Evolutionary conservation across 2,888 invertebrate genomes (phyloP), one percentile per base, ranked within the genome.

Genomic region (Platycheirus rosarum): DNA sequence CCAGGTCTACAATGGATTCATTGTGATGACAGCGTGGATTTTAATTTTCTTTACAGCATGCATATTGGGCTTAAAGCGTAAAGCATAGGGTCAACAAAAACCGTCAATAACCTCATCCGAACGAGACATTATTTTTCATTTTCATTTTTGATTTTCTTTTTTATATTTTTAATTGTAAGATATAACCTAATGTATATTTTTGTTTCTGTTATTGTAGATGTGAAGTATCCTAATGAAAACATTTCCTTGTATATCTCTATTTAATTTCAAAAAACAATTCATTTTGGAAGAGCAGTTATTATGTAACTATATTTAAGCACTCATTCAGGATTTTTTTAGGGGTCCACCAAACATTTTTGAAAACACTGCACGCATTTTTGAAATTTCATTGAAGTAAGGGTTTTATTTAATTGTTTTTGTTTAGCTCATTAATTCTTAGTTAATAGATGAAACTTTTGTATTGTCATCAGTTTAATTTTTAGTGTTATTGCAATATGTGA

Each of bases 1-100:
- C 0, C 91, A 94, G 14, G 96, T 97, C 8, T 94, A 94, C 89
- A 91, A 91, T 65, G 97, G 97, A 0, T 94, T 96, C 86, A 88
- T 95, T 0, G 92, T 95, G 0, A 92, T 93, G 23, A 8, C 92
- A 0, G 92, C 91, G 0, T 96, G 96, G 96, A 94, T 93, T 18
- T 80, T 91, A 0, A 90, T 92, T 51, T 92, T 94, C 2, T 86
- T 94, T 66, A 87, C 89, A 1, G 87, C 94, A 35, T 94, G 94
- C 84, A 90, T 93, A 57, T 84, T 94, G 9, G 91, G 91, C 2
- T 87, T 93, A 0, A 91, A 89, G 88, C 87, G 88, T 42, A 91
- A 91, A 84, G 86, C 90, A 91, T 86, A 92, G 88, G 9, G 11
- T 8, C 14, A n/a, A 4, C 9, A 9, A 1, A 18, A 18, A 18